These are phyloP conservation scores for Molothrus ater DNA, from an alignment of 2,797 vertebrate species.

Conservation along the genomic window DNA sequence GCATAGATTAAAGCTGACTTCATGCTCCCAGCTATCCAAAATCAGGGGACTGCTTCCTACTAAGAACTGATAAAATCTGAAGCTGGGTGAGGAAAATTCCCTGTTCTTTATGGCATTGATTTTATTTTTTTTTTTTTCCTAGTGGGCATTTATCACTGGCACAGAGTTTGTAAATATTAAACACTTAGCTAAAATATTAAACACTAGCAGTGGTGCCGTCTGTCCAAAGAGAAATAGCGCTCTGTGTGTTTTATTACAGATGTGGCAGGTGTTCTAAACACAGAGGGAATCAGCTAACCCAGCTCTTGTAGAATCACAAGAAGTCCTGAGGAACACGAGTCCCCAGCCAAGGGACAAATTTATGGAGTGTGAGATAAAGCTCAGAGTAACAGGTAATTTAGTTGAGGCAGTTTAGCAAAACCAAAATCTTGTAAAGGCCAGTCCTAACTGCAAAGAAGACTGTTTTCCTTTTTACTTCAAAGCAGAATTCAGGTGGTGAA, in stretches of 20 bases:
- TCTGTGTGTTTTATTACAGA: background rate
- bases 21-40: background rate
- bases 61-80: background rate
- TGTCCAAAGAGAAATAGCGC: background rate
- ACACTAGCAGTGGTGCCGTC: background rate
- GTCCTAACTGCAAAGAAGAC: background rate
- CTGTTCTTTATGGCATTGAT: background rate
- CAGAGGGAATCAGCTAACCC: background rate
- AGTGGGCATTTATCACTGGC: background rate
- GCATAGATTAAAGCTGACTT: background rate
- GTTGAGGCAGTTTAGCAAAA: background rate
- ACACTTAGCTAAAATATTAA: background rate
- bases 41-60: background rate
- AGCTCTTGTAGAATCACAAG: background rate
- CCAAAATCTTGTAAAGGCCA: background rate
- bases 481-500: background rate
- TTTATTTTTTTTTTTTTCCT: background rate
- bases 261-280: background rate
- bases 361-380: background rate
- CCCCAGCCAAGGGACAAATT: background rate
- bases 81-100: background rate
- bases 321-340: background rate
- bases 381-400: background rate
- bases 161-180: background rate
- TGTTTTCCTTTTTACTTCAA: background rate